These are phyloP conservation scores for Dendronephthya gigantea DNA, from an alignment of 64 coral and sea anemone species.

Conservation along the genomic window DNA sequence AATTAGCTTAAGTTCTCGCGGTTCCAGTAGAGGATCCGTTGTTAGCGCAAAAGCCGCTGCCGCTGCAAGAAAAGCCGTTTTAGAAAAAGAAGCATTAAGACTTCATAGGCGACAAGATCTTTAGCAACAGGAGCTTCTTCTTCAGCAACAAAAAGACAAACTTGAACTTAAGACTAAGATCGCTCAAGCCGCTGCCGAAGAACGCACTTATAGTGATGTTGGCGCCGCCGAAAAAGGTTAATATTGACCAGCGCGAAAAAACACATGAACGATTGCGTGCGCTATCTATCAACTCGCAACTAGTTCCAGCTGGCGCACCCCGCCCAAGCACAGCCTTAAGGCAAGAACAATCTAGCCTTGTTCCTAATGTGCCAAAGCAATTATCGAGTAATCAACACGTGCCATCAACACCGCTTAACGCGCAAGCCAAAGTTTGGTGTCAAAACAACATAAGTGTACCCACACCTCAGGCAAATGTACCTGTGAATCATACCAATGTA, in stretches of 20 bases:
- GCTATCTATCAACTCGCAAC: not conserved
- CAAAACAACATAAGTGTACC: too few species aligned
- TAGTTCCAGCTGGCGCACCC: too few species aligned
- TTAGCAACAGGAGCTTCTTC: not conserved
- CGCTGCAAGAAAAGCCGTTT: not conserved
- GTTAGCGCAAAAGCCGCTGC: constrained; percentile 3
- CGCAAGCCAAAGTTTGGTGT: too few species aligned
- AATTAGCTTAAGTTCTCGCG: not conserved
- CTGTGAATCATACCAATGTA: too few species aligned
- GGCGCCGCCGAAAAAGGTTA: not conserved
- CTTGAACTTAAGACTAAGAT: not conserved
- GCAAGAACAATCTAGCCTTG: too few species aligned
- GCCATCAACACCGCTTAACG: too few species aligned
- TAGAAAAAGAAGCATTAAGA: not conserved
- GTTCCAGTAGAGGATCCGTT: not conserved
- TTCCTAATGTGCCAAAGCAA: too few species aligned
- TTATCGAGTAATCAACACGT: too few species aligned
- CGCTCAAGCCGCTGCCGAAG: not conserved
- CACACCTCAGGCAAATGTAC: too few species aligned
- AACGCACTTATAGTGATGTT: not conserved
- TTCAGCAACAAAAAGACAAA: not conserved
- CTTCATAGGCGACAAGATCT: not conserved
- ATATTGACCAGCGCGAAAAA: too few species aligned
- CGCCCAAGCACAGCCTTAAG: too few species aligned
- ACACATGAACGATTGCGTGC: too few species aligned